Conservation (phyloP, 1,140 invertebrate genomes). For the Pectinophora gossypiella region DNA sequence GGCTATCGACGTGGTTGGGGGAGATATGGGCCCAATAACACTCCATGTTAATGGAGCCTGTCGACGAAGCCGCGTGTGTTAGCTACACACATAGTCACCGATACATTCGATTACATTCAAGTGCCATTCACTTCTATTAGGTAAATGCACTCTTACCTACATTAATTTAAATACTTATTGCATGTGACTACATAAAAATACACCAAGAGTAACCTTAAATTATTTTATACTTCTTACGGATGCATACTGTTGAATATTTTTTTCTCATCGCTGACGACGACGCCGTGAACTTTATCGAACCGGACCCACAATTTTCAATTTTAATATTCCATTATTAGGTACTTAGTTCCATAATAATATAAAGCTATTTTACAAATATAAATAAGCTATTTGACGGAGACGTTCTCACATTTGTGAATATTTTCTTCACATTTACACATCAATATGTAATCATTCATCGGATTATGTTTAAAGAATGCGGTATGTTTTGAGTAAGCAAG, state of each 20-base stretch:
- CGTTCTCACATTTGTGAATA: too few relatives aligned
- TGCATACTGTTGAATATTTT: too few relatives aligned
- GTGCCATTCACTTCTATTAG: neutral
- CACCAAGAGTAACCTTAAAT: too few relatives aligned
- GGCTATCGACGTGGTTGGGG: slow-evolving; percentile 48
- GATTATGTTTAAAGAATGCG: too few relatives aligned
- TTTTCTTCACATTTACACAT: too few relatives aligned
- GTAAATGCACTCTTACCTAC: neutral
- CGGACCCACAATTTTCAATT: neutral
- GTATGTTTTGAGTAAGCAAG: too few relatives aligned
- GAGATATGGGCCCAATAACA: slow-evolving; percentile 58
- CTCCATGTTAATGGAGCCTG: slow-evolving; percentile 57
- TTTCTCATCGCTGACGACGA: too few relatives aligned
- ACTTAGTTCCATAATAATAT: neutral
- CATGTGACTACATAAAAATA: neutral
- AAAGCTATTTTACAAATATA: neutral
- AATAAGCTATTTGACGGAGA: neutral
- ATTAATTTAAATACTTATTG: neutral
- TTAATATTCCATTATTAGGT: neutral
- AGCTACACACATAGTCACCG: neutral
- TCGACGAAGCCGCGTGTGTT: slow-evolving; percentile 20
- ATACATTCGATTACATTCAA: neutral
- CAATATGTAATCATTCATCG: too few relatives aligned
- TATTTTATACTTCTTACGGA: too few relatives aligned
- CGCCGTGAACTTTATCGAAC: too few relatives aligned